Evolutionary conservation across 2,797 vertebrate species (phyloP).

Genomic region (Clarias platycephalus): DNA sequence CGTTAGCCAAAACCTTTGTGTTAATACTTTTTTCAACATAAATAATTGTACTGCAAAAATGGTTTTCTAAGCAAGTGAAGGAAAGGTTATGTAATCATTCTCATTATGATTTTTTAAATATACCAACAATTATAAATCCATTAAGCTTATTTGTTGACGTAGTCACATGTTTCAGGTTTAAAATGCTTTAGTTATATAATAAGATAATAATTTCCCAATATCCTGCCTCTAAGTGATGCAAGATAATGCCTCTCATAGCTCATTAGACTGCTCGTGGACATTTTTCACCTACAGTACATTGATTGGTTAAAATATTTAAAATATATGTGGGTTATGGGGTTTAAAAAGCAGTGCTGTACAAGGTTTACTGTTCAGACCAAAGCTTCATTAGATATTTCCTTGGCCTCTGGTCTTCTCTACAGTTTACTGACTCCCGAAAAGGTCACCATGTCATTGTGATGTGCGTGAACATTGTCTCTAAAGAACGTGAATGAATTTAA

Average conservation of each 20-base stretch:
- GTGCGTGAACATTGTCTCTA: not conserved
- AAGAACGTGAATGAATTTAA: not conserved
- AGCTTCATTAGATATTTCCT: not conserved
- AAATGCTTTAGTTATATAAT: too few relatives aligned
- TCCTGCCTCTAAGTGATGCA: not conserved
- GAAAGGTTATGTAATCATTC: too few relatives aligned
- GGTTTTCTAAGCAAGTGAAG: too few relatives aligned
- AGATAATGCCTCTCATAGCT: not conserved
- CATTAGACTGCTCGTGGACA: not conserved
- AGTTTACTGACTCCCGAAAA: not conserved
- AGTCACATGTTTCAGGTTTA: too few relatives aligned
- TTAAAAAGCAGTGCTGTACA: not conserved
- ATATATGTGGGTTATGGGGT: not conserved
- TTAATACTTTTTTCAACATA: too few relatives aligned
- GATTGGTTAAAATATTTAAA: not conserved
- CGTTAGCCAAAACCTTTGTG: not conserved
- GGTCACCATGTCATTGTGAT: slow-evolving; percentile 4
- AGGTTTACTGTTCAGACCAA: not conserved
- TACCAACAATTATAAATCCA: too few relatives aligned
- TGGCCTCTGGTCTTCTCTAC: not conserved
- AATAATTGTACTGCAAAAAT: too few relatives aligned
- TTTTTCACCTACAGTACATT: not conserved
- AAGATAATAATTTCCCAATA: not conserved
- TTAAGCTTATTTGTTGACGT: too few relatives aligned
- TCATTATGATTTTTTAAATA: too few relatives aligned